phyloP scores from a whole-genome alignment of 2,888 invertebrate genomes.

The Rotaria macrura region DNA sequence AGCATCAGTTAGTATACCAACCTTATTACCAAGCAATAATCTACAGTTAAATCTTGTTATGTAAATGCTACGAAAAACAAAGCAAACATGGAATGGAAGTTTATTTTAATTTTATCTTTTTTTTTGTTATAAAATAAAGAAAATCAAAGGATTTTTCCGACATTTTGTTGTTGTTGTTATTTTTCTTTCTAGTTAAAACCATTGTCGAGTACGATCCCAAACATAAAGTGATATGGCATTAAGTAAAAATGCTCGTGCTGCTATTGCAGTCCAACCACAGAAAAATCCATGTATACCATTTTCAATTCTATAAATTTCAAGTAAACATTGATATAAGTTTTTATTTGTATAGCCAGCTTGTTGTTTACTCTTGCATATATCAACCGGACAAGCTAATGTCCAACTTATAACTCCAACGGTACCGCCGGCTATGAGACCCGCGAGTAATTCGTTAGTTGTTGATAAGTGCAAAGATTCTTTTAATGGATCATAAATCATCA shows the following conservation, averaged over 20 bases:
- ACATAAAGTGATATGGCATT: conserved; percentile 7
- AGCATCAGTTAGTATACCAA: background rate
- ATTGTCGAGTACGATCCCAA: background rate
- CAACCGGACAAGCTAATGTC: background rate
- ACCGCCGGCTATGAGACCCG: background rate
- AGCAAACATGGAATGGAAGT: background rate
- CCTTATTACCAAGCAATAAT: background rate
- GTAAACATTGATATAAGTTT: background rate
- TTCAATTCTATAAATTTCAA: background rate
- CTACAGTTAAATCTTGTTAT: background rate
- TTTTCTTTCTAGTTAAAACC: background rate
- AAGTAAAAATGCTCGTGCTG: background rate
- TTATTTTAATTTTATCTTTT: too few relatives aligned
- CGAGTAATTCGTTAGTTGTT: background rate
- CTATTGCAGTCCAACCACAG: conserved; percentile 12
- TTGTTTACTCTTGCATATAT: conserved; percentile 7
- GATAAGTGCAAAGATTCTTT: background rate
- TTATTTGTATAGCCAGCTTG: background rate
- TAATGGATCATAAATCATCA: conserved; percentile 2
- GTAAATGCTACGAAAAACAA: background rate
- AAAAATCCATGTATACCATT: background rate
- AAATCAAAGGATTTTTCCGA: too few relatives aligned
- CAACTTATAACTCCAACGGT: background rate
- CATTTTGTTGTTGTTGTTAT: too few relatives aligned
- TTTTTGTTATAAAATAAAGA: too few relatives aligned